Evolutionary conservation across 2,888 invertebrate genomes (phyloP).

Genomic region (Leptogaster cylindrica): DNA sequence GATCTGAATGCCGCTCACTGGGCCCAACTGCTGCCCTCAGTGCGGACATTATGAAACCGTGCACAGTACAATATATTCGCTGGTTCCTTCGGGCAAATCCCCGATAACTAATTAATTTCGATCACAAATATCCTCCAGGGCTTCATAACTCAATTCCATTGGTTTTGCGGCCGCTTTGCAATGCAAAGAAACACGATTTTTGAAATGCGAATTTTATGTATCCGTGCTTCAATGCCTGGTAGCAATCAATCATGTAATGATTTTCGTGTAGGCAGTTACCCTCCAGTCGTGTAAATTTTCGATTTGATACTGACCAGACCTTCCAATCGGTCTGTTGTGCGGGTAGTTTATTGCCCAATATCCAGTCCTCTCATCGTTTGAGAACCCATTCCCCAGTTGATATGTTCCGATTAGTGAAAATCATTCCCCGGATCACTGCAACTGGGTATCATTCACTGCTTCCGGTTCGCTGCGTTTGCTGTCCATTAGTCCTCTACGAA

Average conservation of each 20-base stretch:
- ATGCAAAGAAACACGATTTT: conserved; percentile 14
- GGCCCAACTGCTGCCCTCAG: conserved; percentile 2
- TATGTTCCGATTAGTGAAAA: not conserved
- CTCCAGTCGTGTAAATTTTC: conserved; percentile 11
- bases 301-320: conserved; percentile 19
- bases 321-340: not conserved
- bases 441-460: not conserved
- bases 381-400: not conserved
- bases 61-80: not conserved
- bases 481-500: not conserved
- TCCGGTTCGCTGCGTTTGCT: not conserved
- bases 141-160: conserved; percentile 8
- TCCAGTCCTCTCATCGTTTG: not conserved
- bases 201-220: not conserved
- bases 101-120: conserved; percentile 22
- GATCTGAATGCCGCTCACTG: not conserved
- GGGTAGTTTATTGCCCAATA: not conserved
- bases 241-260: conserved; percentile 21
- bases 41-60: not conserved
- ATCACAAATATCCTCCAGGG: conserved; percentile 27
- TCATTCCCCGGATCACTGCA: not conserved
- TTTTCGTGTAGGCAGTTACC: conserved; percentile 16
- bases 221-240: conserved; percentile 2
- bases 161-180: not conserved
- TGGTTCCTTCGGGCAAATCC: conserved; percentile 5